phyloP scores from a whole-genome alignment of 2,797 vertebrate genomes.

The Anas flavirostris region DNA sequence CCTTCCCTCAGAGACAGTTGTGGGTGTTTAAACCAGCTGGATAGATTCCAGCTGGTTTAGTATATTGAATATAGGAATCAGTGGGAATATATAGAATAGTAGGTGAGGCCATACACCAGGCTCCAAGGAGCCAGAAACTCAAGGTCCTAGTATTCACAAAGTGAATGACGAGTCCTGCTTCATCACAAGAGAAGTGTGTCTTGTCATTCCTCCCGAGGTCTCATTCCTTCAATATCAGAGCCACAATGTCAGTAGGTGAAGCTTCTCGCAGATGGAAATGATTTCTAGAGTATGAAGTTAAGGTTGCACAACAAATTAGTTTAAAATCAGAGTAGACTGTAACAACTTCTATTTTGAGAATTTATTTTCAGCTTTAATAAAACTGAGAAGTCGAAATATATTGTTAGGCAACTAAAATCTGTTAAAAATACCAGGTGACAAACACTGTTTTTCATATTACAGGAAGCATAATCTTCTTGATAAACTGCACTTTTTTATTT shows the following conservation, averaged over 20 bases:
- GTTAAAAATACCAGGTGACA: not conserved
- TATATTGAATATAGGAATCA: not conserved
- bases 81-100: not conserved
- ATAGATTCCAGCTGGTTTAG: not conserved
- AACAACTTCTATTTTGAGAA: not conserved
- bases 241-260: rapidly evolving
- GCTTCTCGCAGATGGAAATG: not conserved
- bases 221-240: not conserved
- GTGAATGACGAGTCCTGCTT: not conserved
- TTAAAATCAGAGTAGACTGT: not conserved
- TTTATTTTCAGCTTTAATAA: not conserved
- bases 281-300: not conserved
- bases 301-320: not conserved
- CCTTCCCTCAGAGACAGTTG: not conserved
- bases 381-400: not conserved
- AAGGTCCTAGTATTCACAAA: not conserved
- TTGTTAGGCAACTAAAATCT: not conserved
- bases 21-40: not conserved
- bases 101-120: not conserved
- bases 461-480: not conserved
- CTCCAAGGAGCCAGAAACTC: not conserved
- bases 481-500: not conserved
- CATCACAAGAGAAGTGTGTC: not conserved
- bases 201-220: not conserved
- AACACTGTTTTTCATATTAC: not conserved